Evolutionary conservation across 23 tunicate species (phyloP).

Genomic region (Halocynthia aurantium): DNA sequence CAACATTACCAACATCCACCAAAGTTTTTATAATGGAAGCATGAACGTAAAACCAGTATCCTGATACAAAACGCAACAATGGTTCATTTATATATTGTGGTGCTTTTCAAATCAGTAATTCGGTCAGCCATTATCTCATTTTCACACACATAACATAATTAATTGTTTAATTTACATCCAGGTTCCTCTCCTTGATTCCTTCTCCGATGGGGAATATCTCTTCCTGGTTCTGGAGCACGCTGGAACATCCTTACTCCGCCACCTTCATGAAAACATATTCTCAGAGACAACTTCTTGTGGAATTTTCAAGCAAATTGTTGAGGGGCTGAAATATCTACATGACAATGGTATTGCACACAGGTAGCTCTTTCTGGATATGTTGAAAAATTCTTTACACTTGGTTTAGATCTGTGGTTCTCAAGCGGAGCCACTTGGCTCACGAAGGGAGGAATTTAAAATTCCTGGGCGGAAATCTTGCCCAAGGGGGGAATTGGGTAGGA

Average conservation of each 20-base stretch:
- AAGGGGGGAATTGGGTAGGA: too few species aligned
- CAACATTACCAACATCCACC: too few species aligned
- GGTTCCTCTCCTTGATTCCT: not conserved
- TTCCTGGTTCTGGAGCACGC: constrained; percentile 5
- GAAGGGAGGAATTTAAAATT: not conserved
- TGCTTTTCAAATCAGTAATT: too few species aligned
- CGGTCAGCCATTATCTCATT: too few species aligned
- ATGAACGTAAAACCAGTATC: too few species aligned
- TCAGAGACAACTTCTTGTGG: not conserved
- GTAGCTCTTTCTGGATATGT: not conserved
- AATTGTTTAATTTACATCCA: not conserved
- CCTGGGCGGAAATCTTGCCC: not conserved
- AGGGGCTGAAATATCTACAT: constrained; percentile 3
- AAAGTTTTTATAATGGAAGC: too few species aligned
- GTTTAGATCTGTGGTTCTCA: not conserved
- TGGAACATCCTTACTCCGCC: constrained; percentile 2
- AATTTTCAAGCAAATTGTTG: not conserved
- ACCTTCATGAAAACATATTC: not conserved
- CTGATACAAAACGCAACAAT: too few species aligned
- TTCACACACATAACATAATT: too few species aligned
- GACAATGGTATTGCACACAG: constrained; percentile 3
- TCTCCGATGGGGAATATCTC: not conserved
- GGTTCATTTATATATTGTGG: too few species aligned
- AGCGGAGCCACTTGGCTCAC: not conserved
- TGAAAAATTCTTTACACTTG: too few species aligned